phyloP scores from a whole-genome alignment of 1,140 invertebrate genomes.

The Sitobion miscanthi region DNA sequence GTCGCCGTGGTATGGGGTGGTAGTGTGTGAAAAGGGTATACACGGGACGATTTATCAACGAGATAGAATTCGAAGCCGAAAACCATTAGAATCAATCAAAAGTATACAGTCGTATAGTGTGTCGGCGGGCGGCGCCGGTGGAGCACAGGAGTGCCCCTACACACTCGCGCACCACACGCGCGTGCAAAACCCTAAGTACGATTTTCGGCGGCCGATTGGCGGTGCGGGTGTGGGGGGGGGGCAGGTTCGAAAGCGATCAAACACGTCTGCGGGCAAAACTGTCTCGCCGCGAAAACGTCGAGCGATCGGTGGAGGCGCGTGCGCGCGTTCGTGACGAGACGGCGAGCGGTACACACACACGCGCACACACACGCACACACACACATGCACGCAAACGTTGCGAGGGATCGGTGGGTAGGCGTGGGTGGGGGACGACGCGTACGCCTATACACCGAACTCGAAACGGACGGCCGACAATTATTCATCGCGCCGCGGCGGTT shows the following conservation, averaged over 20 bases:
- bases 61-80: constrained; percentile 30
- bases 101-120: neutral
- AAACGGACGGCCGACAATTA: constrained; percentile 46
- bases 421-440: neutral
- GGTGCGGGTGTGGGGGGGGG: neutral
- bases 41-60: constrained; percentile 36
- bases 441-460: neutral
- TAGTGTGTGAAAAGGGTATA: neutral
- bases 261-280: constrained; percentile 39
- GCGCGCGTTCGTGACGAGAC: neutral
- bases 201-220: neutral
- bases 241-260: constrained; percentile 13
- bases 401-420: neutral
- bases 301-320: neutral
- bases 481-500: constrained; percentile 30
- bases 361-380: neutral
- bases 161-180: neutral
- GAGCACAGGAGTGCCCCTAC: neutral
- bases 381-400: neutral
- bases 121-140: neutral
- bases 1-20: neutral
- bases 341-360: neutral
- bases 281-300: constrained; percentile 28
- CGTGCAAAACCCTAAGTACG: neutral
- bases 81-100: constrained; percentile 55